phyloP scores from a whole-genome alignment of 2,888 invertebrate genomes.

The Tryphoninae sp. region DNA sequence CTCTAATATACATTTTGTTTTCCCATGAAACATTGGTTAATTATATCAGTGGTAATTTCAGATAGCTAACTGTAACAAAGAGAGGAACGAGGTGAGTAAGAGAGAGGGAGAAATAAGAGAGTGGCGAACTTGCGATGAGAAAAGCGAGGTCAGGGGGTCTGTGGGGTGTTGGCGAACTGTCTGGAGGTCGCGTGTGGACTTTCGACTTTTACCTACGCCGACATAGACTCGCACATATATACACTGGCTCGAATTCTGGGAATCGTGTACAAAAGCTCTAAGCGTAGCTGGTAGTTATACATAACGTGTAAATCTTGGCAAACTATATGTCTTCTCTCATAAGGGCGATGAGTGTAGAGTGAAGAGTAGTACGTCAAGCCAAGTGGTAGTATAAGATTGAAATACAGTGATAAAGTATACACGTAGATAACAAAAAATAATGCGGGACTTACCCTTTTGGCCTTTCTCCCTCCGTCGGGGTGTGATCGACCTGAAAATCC shows the following conservation, averaged over 20 bases:
- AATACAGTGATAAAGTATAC: not conserved
- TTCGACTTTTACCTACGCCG: slow-evolving; percentile 37
- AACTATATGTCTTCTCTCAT: too few relatives aligned
- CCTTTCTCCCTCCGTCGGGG: not conserved
- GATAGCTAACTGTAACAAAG: not conserved
- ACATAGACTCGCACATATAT: not conserved
- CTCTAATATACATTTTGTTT: too few relatives aligned
- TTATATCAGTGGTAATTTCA: not conserved
- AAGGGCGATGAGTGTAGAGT: too few relatives aligned
- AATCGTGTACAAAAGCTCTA: slow-evolving; percentile 46
- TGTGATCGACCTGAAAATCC: slow-evolving; percentile 52
- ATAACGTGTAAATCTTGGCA: too few relatives aligned
- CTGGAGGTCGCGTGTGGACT: slow-evolving; percentile 55
- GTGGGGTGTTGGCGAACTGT: slow-evolving; percentile 59
- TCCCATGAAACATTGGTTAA: too few relatives aligned
- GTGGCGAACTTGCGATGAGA: slow-evolving; percentile 57
- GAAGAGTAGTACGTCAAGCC: too few relatives aligned
- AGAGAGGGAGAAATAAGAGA: slow-evolving; percentile 1
- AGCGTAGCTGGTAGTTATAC: slow-evolving; percentile 11
- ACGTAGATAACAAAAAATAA: not conserved
- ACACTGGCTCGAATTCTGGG: not conserved
- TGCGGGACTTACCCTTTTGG: too few relatives aligned
- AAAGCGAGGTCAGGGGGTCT: slow-evolving; percentile 61
- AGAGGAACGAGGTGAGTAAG: slow-evolving; percentile 3
- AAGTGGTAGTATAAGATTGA: too few relatives aligned